These are phyloP conservation scores for Indicator maculatus DNA, from an alignment of 2,113 vertebrate species.

Conservation along the genomic window DNA sequence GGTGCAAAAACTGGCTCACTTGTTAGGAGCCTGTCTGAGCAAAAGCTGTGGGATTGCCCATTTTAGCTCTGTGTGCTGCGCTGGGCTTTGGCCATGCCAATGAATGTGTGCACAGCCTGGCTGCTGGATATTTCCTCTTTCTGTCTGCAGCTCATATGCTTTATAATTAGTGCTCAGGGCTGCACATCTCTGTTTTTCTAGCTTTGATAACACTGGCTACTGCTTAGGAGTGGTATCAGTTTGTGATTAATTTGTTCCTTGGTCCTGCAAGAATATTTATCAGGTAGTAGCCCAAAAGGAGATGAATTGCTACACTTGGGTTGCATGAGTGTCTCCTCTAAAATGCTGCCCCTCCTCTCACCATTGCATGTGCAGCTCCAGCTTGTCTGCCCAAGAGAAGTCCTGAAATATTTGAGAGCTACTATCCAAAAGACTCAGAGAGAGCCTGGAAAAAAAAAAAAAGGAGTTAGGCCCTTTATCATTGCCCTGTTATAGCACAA, in stretches of 20 bases:
- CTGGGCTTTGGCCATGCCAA: not conserved
- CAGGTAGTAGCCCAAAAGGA: not conserved
- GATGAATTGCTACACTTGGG: not conserved
- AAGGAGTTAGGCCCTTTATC: not conserved
- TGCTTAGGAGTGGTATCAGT: not conserved
- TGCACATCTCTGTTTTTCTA: not conserved
- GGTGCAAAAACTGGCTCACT: not conserved
- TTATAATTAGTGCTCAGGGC: not conserved
- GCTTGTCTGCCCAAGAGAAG: not conserved
- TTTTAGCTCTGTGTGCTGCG: not conserved
- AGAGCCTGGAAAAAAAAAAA: not conserved
- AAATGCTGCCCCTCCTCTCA: not conserved
- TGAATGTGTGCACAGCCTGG: fast-evolving
- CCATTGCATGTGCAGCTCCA: not conserved
- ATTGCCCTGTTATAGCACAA: not conserved
- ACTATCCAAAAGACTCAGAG: not conserved
- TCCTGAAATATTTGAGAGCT: not conserved
- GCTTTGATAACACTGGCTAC: not conserved
- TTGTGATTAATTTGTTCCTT: not conserved
- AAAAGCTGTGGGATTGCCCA: not conserved
- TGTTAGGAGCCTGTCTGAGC: not conserved
- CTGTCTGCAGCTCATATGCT: not conserved
- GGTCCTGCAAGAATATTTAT: not conserved
- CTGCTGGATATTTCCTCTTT: not conserved
- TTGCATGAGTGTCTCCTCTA: not conserved